Conservation (phyloP, 2,888 invertebrate species). For the Xestoiulus laeticollis region DNA sequence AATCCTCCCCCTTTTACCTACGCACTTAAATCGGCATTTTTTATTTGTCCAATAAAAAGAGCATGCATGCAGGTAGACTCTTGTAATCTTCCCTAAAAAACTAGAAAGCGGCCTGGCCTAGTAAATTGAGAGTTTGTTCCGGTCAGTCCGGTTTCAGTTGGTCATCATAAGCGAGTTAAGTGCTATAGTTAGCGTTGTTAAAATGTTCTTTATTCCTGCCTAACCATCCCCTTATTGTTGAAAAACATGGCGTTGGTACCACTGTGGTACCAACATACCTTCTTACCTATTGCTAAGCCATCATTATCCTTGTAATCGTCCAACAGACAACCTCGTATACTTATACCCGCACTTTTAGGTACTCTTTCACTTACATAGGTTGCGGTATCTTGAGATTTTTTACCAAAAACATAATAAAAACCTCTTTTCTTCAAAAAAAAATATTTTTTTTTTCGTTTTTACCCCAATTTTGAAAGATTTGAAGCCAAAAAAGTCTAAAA, state of each 20-base stretch:
- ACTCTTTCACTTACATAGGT: neutral
- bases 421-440: neutral
- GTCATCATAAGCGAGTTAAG: conserved; percentile 34
- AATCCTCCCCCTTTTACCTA: conserved; percentile 24
- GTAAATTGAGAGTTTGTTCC: conserved; percentile 28
- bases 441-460: neutral
- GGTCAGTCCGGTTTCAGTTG: conserved; percentile 14
- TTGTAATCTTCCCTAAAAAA: neutral
- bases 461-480: neutral
- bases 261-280: conserved; percentile 1
- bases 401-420: neutral
- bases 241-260: neutral
- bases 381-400: neutral
- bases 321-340: neutral
- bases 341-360: neutral
- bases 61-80: neutral
- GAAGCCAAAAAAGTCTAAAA: neutral
- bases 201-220: conserved; percentile 29
- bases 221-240: conserved; percentile 16
- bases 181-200: conserved; percentile 34
- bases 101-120: neutral
- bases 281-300: conserved; percentile 1
- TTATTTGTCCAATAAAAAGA: conserved; percentile 14
- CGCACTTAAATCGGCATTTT: conserved; percentile 11
- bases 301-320: conserved; percentile 34